These are phyloP conservation scores for Nothoprocta pentlandii DNA, from an alignment of 2,113 vertebrate genomes.

Conservation along the genomic window DNA sequence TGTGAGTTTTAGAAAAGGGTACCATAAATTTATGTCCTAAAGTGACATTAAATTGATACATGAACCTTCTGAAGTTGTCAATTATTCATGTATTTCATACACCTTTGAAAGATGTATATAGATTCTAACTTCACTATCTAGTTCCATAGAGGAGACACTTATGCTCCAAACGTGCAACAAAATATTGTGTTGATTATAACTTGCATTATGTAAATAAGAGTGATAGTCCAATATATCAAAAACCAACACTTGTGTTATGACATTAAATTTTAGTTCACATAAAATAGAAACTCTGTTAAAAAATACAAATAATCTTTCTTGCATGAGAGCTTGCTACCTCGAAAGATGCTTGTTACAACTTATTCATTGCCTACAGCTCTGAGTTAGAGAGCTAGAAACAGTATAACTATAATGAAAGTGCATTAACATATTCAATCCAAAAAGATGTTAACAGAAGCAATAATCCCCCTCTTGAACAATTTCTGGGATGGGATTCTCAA, in stretches of 20 bases:
- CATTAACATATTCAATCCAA: conserved; percentile 29
- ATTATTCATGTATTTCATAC: neutral
- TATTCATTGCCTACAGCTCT: conserved; percentile 4
- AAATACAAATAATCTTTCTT: neutral
- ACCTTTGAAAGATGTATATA: neutral
- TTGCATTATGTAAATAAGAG: conserved; percentile 32
- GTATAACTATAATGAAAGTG: neutral
- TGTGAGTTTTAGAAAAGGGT: neutral
- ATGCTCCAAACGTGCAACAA: conserved; percentile 30
- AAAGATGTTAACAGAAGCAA: conserved; percentile 41
- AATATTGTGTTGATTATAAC: conserved; percentile 47
- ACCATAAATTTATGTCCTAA: neutral
- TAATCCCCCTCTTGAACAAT: conserved; percentile 19
- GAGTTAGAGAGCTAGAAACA: neutral
- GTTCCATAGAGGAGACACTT: conserved; percentile 27
- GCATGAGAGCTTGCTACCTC: neutral
- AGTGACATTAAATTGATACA: neutral
- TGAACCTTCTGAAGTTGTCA: conserved; percentile 11
- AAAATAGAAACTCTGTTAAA: conserved; percentile 5
- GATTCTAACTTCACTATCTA: neutral
- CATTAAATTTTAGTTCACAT: conserved; percentile 29
- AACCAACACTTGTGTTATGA: neutral
- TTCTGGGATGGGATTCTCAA: conserved; percentile 9
- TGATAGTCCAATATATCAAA: conserved; percentile 13
- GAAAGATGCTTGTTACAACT: neutral